phyloP scores from a whole-genome alignment of 2,888 invertebrate genomes.

The Heliconius ethilla region DNA sequence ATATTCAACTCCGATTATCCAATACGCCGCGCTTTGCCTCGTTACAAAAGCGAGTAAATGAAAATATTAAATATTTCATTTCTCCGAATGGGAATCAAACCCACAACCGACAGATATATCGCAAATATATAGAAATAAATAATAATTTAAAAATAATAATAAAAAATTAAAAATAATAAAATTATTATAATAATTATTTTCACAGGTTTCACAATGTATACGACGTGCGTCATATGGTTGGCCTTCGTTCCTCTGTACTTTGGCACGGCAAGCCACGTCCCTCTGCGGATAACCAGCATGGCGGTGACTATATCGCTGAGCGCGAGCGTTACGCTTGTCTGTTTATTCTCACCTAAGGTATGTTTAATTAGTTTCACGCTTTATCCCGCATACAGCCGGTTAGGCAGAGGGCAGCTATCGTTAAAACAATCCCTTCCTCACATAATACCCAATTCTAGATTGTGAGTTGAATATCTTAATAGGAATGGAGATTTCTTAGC shows the following conservation, averaged over 20 bases:
- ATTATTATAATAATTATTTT: no score
- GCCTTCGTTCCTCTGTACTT: conserved; percentile 99
- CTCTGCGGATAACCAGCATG: conserved; percentile 96
- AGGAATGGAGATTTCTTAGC: no score
- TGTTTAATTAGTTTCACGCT: neutral
- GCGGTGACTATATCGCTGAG: conserved; percentile 97
- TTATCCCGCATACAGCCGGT: neutral
- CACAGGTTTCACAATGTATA: conserved; percentile 99
- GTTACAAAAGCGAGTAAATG: neutral
- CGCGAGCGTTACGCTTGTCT: conserved; percentile 95
- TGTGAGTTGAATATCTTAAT: no score
- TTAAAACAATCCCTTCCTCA: neutral
- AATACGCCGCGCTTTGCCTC: neutral
- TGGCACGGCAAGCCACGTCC: conserved; percentile 96
- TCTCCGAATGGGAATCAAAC: no score
- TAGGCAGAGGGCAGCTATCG: neutral
- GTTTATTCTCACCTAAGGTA: conserved; percentile 97
- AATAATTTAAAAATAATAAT: no score
- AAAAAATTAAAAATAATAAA: no score
- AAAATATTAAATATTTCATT: neutral
- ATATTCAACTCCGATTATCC: no score
- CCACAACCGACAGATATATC: no score
- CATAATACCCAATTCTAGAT: neutral
- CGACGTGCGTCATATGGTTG: conserved; percentile 98
- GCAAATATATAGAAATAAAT: neutral